These are phyloP conservation scores for Cantharis nigra DNA, from an alignment of 2,888 invertebrate species.

Conservation along the genomic window DNA sequence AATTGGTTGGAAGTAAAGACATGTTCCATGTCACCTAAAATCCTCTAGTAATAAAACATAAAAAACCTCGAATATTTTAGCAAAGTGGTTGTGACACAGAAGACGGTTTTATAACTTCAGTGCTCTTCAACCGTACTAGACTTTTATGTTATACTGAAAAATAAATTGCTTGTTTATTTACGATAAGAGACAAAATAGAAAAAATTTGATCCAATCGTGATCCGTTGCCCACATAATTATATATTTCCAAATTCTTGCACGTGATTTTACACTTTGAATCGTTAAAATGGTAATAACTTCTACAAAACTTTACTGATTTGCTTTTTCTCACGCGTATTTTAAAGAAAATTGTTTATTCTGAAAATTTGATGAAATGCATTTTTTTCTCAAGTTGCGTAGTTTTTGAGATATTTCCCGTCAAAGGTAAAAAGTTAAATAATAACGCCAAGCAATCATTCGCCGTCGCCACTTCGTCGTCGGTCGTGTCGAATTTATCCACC, in stretches of 20 bases:
- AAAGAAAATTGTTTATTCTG: not conserved
- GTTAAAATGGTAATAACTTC: not conserved
- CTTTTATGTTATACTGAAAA: not conserved
- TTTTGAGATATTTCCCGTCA: not conserved
- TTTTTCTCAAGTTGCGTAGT: not conserved
- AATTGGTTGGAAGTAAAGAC: not conserved
- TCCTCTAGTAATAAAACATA: not conserved
- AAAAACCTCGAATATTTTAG: not conserved
- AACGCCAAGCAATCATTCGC: too few relatives aligned
- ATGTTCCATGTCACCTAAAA: not conserved
- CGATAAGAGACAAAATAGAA: not conserved
- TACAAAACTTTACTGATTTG: not conserved
- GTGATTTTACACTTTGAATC: not conserved
- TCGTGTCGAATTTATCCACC: too few relatives aligned
- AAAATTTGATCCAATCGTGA: not conserved
- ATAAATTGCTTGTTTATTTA: not conserved
- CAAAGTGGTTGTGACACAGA: not conserved
- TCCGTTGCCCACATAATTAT: not conserved
- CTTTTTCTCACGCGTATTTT: not conserved
- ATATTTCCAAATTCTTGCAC: not conserved
- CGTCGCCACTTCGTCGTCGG: too few relatives aligned
- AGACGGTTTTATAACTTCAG: not conserved
- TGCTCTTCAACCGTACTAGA: not conserved
- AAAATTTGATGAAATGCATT: not conserved
- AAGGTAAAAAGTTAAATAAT: not conserved